Base-by-base conservation (phyloP, 2,888 invertebrate genomes). In the Thymelicus acteon region DNA sequence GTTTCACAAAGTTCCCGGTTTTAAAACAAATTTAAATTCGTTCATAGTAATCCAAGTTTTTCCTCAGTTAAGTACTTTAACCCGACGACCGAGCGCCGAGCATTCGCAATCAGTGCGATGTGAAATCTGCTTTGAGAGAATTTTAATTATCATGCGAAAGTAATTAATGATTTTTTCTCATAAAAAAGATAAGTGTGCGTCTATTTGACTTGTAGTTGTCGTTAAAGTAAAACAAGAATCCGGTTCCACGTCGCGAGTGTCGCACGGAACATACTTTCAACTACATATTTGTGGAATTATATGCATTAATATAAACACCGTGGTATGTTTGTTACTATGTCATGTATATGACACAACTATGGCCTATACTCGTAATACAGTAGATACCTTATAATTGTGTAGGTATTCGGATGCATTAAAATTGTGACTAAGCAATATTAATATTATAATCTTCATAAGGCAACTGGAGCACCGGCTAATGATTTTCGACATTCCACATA, bases 271-370 rank as follows among this genome's bases (percentile, higher is more conserved):
- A 44, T 67, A 65, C 39, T 72, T 66, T 74, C 44, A 60, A 68
- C 72, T 65, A 19, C 2, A 2, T 19, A 71, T 73, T 73, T 74
- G 75, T 73, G 67, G 72, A 74, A 74, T 75, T 72, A 67, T 12
- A 24, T 44, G 40, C 44, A 44, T 65, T 44, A 72, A 63, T 65
- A 72, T 72, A 13, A 24, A 54, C 47, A 13, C 12, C 24, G 31
- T 10, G 44, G 44, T 44, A 44, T 10, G 44, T 19, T 31, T 31
- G 31, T 31, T 31, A 31, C 19, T 31, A 31, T 31, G 31, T 1
- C 31, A 31, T 31, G 0, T 31, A 5, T 31, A 31, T 31, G 31
- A 31, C 31, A 31, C 31, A 31, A 31, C 31, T 31, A 31, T 3
- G 31, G 4, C 31, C 1, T 31, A 24, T 24, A 1, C 1, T 24